Percentiles rank a stretch among this genome's conserved stretches.
These are phyloP conservation scores for Amblyjoppa fuscipennis DNA, from an alignment of 2,888 invertebrate species.

Conservation along the genomic window DNA sequence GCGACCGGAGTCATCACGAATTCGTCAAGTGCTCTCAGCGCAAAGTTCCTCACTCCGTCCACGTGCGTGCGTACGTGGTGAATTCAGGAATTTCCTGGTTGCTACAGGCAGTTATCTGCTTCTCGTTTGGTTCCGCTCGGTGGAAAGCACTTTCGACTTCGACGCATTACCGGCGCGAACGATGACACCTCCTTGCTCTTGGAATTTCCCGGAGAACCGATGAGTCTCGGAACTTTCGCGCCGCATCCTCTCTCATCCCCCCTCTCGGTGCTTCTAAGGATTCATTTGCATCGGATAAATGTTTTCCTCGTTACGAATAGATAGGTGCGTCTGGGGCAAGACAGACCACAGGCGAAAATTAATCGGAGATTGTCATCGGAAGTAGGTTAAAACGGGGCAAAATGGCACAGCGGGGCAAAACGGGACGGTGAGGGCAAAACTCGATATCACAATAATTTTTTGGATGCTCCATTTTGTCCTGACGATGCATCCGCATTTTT, in stretches of 20 bases:
- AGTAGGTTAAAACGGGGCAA: no score
- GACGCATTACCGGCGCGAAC: constrained; percentile 24
- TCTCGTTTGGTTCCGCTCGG: constrained; percentile 51
- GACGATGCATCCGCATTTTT: no score
- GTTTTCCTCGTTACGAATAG: background rate
- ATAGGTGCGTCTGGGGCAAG: no score
- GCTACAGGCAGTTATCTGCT: constrained; percentile 27
- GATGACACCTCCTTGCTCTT: constrained; percentile 31
- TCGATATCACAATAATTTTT: no score
- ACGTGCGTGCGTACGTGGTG: constrained; percentile 31
- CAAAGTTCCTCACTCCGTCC: constrained; percentile 14
- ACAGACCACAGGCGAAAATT: no score
- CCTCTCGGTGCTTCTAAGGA: no score
- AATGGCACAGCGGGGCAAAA: no score
- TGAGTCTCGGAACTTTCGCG: background rate
- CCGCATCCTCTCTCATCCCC: background rate
- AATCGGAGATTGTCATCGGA: no score
- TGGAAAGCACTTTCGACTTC: constrained; percentile 63
- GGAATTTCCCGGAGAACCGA: constrained; percentile 21
- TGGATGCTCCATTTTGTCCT: no score
- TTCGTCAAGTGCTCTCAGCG: constrained; percentile 34
- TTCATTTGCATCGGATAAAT: background rate
- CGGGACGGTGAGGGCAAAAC: no score
- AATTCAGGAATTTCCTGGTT: constrained; percentile 50
- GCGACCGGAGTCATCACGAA: constrained; percentile 43